Percentiles rank a stretch among this genome's conserved stretches.
Conservation (phyloP, 2,797 vertebrate species). For the Schizothorax lantsangensis region DNA sequence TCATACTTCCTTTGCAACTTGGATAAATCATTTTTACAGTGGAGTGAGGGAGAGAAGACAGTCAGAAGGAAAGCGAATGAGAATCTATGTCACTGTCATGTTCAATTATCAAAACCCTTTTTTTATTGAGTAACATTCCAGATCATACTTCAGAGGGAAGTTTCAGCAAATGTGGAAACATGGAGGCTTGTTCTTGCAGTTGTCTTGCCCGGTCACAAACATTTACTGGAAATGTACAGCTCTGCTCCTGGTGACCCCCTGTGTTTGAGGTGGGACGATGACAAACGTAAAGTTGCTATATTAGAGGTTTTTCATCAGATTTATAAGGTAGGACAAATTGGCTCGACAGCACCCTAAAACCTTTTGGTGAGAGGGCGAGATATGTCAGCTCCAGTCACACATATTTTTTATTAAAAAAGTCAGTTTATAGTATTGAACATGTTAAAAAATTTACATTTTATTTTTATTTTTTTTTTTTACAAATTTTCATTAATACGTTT, state of each 20-base stretch:
- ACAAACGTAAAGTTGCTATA: background rate
- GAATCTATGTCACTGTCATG: constrained; percentile 58
- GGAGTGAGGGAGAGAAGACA: constrained; percentile 9
- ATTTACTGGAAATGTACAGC: constrained; percentile 3
- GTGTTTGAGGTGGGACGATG: background rate
- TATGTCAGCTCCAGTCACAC: background rate
- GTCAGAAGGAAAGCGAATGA: constrained; percentile 31
- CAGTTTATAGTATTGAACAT: too few species aligned
- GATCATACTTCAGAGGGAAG: constrained; percentile 7
- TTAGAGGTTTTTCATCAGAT: background rate
- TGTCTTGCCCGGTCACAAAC: background rate
- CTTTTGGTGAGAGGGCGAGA: background rate
- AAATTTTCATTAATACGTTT: background rate
- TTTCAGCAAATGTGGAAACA: constrained; percentile 31
- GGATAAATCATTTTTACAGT: background rate
- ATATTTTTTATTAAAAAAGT: too few species aligned
- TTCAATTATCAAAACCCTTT: constrained; percentile 58
- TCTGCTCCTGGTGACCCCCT: background rate
- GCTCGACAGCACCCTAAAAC: background rate
- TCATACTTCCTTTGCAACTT: background rate
- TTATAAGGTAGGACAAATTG: background rate
- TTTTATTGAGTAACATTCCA: constrained; percentile 56
- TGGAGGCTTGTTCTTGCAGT: constrained; percentile 4
- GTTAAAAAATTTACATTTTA: too few species aligned
- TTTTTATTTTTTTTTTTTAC: background rate